Evolutionary conservation across 2,113 vertebrate species (phyloP).

Genomic region (Capra hircus): DNA sequence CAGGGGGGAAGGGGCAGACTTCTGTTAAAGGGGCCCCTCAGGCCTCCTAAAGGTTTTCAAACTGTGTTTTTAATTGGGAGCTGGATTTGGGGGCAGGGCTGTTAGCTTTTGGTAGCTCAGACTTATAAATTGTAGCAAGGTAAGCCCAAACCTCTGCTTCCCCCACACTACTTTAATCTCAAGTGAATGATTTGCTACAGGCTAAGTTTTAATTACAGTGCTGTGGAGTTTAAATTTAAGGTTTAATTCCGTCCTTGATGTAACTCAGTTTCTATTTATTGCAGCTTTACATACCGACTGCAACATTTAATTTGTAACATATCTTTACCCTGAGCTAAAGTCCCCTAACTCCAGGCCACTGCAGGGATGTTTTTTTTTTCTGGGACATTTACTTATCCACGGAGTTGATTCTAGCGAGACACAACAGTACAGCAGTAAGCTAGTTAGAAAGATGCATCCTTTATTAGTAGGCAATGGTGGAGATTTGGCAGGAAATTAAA

Average conservation of each 20-base stretch:
- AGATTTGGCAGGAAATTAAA: neutral
- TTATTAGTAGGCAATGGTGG: neutral
- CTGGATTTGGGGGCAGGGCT: constrained; percentile 76
- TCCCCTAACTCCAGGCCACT: constrained; percentile 47
- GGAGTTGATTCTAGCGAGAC: neutral
- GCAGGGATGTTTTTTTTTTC: constrained; percentile 39
- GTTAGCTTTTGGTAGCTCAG: constrained; percentile 76
- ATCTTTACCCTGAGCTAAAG: constrained; percentile 69
- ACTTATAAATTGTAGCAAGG: constrained; percentile 75
- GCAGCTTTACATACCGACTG: constrained; percentile 66
- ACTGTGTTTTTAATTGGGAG: constrained; percentile 85
- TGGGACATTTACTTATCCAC: neutral
- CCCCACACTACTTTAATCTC: constrained; percentile 76
- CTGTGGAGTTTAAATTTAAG: constrained; percentile 75
- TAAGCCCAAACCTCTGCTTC: constrained; percentile 69
- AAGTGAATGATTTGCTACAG: constrained; percentile 79
- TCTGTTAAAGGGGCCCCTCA: constrained; percentile 80
- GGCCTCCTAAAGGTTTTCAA: constrained; percentile 84
- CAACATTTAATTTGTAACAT: constrained; percentile 71
- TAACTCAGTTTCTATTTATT: constrained; percentile 74
- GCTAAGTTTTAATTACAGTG: constrained; percentile 79
- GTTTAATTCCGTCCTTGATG: constrained; percentile 70
- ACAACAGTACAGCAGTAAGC: neutral
- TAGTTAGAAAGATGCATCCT: neutral
- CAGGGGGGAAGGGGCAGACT: constrained; percentile 74